Conservation (phyloP, 2,113 vertebrate species). For the Pluvialis apricaria region DNA sequence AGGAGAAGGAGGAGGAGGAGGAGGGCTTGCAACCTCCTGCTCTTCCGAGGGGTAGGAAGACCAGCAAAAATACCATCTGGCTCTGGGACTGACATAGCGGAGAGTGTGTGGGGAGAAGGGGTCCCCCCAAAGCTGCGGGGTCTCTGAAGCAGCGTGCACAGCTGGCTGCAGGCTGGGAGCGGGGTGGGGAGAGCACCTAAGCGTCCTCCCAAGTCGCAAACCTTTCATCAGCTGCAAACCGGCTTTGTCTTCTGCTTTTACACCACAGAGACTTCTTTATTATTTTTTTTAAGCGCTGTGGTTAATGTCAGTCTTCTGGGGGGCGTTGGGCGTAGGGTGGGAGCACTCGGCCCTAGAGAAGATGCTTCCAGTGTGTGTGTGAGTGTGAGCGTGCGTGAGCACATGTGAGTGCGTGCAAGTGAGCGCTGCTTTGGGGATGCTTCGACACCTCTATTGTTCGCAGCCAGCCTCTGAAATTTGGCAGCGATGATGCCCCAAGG, state of each 20-base stretch:
- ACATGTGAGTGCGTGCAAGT: neutral
- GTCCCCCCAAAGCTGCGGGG: neutral
- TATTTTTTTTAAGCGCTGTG: neutral
- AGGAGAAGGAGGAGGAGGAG: neutral
- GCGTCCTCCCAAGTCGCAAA: neutral
- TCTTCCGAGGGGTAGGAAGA: neutral
- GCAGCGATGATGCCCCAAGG: neutral
- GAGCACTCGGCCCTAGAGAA: neutral
- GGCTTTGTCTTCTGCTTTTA: neutral
- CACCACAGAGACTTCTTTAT: neutral
- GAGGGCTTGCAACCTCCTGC: neutral
- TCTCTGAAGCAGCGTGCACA: neutral
- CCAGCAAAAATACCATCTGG: neutral
- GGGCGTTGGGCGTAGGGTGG: neutral
- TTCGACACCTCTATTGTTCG: constrained; percentile 31
- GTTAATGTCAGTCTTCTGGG: neutral
- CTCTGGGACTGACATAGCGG: neutral
- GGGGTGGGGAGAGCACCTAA: neutral
- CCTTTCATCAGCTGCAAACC: neutral
- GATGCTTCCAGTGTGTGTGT: neutral
- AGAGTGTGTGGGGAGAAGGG: neutral
- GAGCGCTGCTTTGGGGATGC: neutral
- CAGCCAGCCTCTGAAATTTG: constrained; percentile 47
- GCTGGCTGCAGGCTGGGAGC: neutral
- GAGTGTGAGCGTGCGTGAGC: neutral